Evolutionary conservation across 2,113 vertebrate genomes (phyloP).

Genomic region (Xenus cinereus): DNA sequence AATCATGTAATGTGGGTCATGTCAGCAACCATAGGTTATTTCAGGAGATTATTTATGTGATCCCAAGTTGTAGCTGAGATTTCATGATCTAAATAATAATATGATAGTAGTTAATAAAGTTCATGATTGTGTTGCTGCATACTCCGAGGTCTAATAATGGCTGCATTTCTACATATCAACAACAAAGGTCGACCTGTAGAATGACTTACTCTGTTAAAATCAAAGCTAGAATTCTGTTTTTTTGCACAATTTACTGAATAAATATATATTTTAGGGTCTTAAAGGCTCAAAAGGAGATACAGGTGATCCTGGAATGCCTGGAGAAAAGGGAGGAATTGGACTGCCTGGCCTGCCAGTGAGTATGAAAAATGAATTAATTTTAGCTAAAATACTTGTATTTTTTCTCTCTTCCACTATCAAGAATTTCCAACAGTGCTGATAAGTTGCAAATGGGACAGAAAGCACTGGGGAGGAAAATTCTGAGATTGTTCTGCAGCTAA

Average conservation of each 20-base stretch:
- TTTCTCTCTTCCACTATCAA: not conserved
- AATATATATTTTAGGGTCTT: conserved; percentile 80
- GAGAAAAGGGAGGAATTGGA: conserved; percentile 92
- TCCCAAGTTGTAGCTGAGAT: not conserved
- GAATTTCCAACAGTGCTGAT: not conserved
- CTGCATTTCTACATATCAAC: not conserved
- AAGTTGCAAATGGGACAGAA: not conserved
- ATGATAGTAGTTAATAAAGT: not conserved
- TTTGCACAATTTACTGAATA: not conserved
- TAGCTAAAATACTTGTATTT: not conserved
- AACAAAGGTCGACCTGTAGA: not conserved
- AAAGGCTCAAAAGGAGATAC: conserved; percentile 95
- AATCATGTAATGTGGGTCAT: not conserved
- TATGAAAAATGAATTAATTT: conserved; percentile 7
- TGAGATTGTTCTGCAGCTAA: not conserved
- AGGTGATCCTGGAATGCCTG: conserved; percentile 88
- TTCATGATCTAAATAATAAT: not conserved
- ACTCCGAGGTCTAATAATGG: not conserved
- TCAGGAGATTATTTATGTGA: not conserved
- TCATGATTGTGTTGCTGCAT: not conserved
- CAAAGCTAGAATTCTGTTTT: not conserved
- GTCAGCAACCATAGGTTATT: not conserved
- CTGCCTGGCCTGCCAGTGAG: conserved; percentile 92
- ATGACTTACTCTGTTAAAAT: not conserved
- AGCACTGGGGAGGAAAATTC: not conserved